Percentiles rank a stretch among this genome's conserved stretches.
These are phyloP conservation scores for Temnothorax nylanderi DNA, from an alignment of 1,140 invertebrate genomes.

Conservation along the genomic window DNA sequence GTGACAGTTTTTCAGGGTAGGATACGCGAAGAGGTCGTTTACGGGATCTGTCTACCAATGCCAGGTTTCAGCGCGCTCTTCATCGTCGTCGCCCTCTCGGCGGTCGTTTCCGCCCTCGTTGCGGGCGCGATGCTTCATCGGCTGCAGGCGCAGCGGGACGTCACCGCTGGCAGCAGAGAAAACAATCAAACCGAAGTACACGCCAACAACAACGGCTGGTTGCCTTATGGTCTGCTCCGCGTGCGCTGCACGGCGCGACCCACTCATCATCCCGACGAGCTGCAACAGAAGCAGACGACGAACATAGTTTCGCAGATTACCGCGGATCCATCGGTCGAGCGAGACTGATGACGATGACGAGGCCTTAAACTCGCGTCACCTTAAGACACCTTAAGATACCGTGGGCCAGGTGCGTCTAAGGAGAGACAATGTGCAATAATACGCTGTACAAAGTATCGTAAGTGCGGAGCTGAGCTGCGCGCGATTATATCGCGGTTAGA, in stretches of 20 bases:
- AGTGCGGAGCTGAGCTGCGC: conserved; percentile 73
- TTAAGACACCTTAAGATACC: background rate
- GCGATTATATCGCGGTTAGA: conserved; percentile 21
- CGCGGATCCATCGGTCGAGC: conserved; percentile 74
- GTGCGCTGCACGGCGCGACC: conserved; percentile 82
- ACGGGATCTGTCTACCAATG: conserved; percentile 96
- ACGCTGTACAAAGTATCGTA: conserved; percentile 85
- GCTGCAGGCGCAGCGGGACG: conserved; percentile 90
- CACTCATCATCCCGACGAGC: conserved; percentile 59
- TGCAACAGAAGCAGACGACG: conserved; percentile 70
- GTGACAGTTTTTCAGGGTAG: conserved; percentile 95
- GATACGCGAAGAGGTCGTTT: conserved; percentile 94
- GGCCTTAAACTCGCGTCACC: background rate
- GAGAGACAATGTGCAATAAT: conserved; percentile 84
- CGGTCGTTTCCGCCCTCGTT: conserved; percentile 92
- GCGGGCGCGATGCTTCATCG: conserved; percentile 91
- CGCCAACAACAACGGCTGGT: conserved; percentile 89
- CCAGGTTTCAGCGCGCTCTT: conserved; percentile 95
- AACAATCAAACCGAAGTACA: conserved; percentile 82
- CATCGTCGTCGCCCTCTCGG: conserved; percentile 93
- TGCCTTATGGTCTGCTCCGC: conserved; percentile 89
- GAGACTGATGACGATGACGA: conserved; percentile 67
- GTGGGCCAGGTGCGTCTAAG: conserved; percentile 13
- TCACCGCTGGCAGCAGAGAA: conserved; percentile 83
- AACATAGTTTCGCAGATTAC: conserved; percentile 65